Evolutionary conservation across 1,140 invertebrate species (phyloP).

Genomic region (Monomorium pharaonis): DNA sequence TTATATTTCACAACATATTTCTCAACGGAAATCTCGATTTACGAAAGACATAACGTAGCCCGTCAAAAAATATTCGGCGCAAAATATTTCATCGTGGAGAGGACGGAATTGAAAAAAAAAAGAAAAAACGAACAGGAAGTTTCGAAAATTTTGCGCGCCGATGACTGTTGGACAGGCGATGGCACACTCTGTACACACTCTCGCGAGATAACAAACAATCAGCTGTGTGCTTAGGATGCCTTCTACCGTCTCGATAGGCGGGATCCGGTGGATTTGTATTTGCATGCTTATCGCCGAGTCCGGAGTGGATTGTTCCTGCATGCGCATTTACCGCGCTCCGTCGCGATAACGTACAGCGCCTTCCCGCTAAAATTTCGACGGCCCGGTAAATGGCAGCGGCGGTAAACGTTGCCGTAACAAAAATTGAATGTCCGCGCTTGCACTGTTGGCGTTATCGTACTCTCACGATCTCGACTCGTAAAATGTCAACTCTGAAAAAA

Average conservation of each 20-base stretch:
- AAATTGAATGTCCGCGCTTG: not conserved
- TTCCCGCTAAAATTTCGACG: not conserved
- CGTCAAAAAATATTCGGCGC: not conserved
- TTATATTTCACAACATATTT: not conserved
- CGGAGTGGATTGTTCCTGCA: slow-evolving; percentile 33
- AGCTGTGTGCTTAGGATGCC: slow-evolving; percentile 37
- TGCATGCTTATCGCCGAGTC: slow-evolving; percentile 35
- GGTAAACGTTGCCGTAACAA: not conserved
- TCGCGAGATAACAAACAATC: slow-evolving; percentile 44
- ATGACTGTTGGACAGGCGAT: not conserved
- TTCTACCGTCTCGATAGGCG: slow-evolving; percentile 31
- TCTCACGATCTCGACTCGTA: not conserved
- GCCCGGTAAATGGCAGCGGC: not conserved
- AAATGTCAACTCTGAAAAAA: not conserved
- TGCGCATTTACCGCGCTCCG: slow-evolving; percentile 38
- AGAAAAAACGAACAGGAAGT: not conserved
- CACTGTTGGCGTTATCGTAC: not conserved
- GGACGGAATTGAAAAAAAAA: not conserved
- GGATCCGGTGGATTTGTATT: slow-evolving; percentile 44
- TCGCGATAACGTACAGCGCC: not conserved
- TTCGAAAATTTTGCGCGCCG: not conserved
- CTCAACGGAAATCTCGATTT: not conserved
- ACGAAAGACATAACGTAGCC: not conserved
- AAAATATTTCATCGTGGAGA: not conserved
- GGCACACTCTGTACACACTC: not conserved